Evolutionary conservation across 2,113 vertebrate species (phyloP).

Genomic region (Gnathonemus echidnorhynchus): DNA sequence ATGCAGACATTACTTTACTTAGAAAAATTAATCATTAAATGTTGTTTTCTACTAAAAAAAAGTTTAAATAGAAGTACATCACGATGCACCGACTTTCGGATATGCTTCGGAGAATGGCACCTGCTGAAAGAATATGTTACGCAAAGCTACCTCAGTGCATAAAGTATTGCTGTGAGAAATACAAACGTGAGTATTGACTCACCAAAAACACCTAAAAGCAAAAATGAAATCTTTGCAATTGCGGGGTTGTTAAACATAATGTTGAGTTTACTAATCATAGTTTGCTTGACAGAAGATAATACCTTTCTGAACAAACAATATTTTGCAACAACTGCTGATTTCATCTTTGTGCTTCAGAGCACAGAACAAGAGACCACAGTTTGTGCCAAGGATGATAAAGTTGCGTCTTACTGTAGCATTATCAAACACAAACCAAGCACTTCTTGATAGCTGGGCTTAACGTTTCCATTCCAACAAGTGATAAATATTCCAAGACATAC

Average conservation of each 20-base stretch:
- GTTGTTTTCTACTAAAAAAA: neutral
- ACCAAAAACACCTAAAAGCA: neutral
- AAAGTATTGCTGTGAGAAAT: neutral
- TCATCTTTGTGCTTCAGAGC: neutral
- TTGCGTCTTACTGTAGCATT: neutral
- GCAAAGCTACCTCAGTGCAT: neutral
- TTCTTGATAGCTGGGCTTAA: neutral
- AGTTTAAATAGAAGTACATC: neutral
- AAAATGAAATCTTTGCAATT: neutral
- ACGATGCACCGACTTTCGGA: neutral
- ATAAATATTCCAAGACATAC: neutral
- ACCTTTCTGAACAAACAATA: neutral
- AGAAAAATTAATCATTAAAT: neutral
- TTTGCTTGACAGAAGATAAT: neutral
- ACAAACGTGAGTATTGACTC: neutral
- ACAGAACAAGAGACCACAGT: neutral
- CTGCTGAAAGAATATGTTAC: neutral
- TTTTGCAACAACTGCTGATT: neutral
- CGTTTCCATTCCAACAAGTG: neutral
- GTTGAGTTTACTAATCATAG: neutral
- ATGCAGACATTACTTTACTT: neutral
- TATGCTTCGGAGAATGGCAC: neutral
- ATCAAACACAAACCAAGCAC: neutral
- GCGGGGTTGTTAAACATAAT: neutral
- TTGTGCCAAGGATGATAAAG: neutral